These are phyloP conservation scores for Polydrusus tereticollis DNA, from an alignment of 2,888 invertebrate species.

Conservation along the genomic window DNA sequence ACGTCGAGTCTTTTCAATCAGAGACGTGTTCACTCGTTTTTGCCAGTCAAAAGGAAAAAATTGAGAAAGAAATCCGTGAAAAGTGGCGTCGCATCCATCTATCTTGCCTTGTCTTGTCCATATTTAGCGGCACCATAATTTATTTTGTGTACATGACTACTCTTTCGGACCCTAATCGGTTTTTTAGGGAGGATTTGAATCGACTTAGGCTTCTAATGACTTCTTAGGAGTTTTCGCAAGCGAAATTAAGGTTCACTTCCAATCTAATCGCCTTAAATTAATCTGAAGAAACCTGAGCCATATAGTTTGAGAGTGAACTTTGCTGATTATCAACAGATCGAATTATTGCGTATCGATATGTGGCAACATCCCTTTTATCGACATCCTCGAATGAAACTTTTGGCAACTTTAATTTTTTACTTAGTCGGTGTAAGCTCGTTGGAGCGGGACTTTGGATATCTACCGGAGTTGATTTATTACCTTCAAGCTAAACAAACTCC, in stretches of 20 bases:
- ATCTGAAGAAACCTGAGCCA: too few species aligned
- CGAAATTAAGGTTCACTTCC: too few species aligned
- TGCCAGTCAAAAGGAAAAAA: slow-evolving; percentile 20
- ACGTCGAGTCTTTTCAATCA: not conserved
- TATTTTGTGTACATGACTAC: slow-evolving; percentile 62
- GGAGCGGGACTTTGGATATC: not conserved
- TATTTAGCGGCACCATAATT: slow-evolving; percentile 61
- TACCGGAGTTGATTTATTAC: not conserved
- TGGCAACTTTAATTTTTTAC: not conserved
- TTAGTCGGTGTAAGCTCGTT: not conserved
- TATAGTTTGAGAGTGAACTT: too few species aligned
- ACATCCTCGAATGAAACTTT: not conserved
- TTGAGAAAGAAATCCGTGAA: slow-evolving; percentile 38
- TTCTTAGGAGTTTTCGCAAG: not conserved
- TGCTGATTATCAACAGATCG: too few species aligned
- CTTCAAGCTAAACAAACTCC: too few species aligned
- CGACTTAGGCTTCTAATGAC: slow-evolving; percentile 1
- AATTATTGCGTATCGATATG: not conserved
- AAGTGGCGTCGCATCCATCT: slow-evolving; percentile 56
- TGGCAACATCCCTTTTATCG: not conserved
- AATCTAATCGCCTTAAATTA: too few species aligned
- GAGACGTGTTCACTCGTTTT: not conserved
- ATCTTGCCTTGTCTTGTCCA: slow-evolving; percentile 63
- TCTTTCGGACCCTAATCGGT: slow-evolving; percentile 54
- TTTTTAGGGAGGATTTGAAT: slow-evolving; percentile 38